Evolutionary conservation across 2,113 vertebrate species (phyloP).

Genomic region (Alligator sinensis): DNA sequence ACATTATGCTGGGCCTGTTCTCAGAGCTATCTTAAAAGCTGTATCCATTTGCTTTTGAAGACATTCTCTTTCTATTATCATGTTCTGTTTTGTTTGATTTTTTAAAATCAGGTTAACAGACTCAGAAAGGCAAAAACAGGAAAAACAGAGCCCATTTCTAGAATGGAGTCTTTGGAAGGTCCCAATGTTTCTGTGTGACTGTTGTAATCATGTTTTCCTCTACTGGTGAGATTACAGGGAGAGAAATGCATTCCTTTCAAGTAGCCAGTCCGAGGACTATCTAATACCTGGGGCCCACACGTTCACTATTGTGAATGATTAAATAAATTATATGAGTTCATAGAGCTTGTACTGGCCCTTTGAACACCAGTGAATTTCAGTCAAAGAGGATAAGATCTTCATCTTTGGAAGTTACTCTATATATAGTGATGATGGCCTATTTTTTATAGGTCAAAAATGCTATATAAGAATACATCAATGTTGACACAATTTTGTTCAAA

Average conservation of each 20-base stretch:
- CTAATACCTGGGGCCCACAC: not conserved
- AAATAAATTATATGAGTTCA: not conserved
- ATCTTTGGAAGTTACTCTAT: not conserved
- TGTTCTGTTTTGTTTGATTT: not conserved
- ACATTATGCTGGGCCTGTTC: constrained; percentile 26
- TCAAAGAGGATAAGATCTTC: not conserved
- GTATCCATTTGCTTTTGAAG: not conserved
- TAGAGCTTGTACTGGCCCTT: not conserved
- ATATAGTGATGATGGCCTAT: not conserved
- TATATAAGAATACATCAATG: not conserved
- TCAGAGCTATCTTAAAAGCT: not conserved
- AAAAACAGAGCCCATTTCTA: not conserved
- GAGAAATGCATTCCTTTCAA: not conserved
- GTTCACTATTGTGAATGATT: not conserved
- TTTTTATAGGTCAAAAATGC: not conserved
- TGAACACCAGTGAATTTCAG: not conserved
- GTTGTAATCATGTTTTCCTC: not conserved
- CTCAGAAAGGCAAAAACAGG: not conserved
- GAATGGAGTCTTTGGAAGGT: not conserved
- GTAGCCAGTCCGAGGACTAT: not conserved
- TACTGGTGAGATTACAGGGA: not conserved
- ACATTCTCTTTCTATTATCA: not conserved
- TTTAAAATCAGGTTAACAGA: not conserved
- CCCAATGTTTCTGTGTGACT: not conserved
- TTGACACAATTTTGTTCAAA: not conserved